These are phyloP conservation scores for Platysteira castanea DNA, from an alignment of 2,113 vertebrate species.

Conservation along the genomic window DNA sequence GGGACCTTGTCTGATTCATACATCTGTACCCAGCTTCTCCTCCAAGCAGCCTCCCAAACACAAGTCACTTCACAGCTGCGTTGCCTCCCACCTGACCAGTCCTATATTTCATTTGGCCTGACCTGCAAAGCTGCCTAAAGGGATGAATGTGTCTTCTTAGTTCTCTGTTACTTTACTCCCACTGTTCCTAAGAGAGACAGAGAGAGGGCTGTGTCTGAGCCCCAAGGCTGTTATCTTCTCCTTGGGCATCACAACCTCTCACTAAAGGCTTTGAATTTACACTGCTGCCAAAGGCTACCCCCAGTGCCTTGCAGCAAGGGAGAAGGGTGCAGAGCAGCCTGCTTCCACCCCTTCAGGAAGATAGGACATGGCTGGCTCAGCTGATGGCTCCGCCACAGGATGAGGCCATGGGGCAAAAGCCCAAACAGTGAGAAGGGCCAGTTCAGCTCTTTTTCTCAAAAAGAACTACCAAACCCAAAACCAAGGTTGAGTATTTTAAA, in stretches of 20 bases:
- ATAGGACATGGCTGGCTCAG: neutral
- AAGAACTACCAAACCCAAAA: neutral
- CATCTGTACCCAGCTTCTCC: neutral
- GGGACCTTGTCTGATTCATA: neutral
- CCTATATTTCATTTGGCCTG: neutral
- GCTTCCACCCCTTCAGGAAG: neutral
- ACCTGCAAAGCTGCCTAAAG: neutral
- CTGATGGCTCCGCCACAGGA: neutral
- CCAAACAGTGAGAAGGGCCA: neutral
- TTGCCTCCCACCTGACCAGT: neutral
- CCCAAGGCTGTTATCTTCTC: neutral
- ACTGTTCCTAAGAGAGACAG: neutral
- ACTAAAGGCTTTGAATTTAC: neutral
- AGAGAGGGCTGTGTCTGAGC: neutral
- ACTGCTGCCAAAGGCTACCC: neutral
- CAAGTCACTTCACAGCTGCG: neutral
- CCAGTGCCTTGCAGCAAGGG: neutral
- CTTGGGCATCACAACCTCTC: neutral
- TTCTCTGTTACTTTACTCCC: neutral
- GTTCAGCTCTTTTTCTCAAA: neutral
- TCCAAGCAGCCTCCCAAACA: neutral
- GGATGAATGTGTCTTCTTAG: neutral
- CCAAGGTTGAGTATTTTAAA: neutral
- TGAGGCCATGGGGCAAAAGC: neutral
- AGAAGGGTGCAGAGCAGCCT: neutral